These are phyloP conservation scores for Cyclophora albipunctata DNA, from an alignment of 2,888 invertebrate species.

Conservation along the genomic window DNA sequence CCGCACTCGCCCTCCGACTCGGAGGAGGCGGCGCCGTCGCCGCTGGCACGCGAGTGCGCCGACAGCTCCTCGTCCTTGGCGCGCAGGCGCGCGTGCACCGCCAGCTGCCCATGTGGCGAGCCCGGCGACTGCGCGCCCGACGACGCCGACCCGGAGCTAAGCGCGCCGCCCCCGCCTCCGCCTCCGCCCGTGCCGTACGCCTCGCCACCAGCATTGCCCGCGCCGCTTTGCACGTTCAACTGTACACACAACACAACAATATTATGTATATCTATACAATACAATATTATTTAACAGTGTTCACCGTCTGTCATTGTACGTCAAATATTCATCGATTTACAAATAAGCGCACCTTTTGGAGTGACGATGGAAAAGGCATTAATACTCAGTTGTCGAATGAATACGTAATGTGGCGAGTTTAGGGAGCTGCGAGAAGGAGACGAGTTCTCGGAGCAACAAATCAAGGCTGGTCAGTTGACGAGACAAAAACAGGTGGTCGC, in stretches of 20 bases:
- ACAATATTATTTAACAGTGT: not conserved
- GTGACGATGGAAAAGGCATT: not conserved
- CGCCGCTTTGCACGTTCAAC: conserved; percentile 63
- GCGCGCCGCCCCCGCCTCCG: conserved; percentile 28
- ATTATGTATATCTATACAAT: not conserved
- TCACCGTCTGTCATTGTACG: not conserved
- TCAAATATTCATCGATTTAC: conserved; percentile 2
- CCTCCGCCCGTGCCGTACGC: conserved; percentile 32
- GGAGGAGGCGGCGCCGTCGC: conserved; percentile 71
- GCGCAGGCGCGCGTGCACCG: conserved; percentile 57
- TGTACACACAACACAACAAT: conserved; percentile 22
- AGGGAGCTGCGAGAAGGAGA: not conserved
- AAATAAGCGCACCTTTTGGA: no score
- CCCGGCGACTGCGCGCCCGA: conserved; percentile 63
- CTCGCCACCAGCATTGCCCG: conserved; percentile 33
- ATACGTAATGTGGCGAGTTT: not conserved
- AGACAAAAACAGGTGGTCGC: conserved; percentile 4
- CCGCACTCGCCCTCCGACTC: conserved; percentile 66
- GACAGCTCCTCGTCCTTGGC: conserved; percentile 80
- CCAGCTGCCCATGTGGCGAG: conserved; percentile 48
- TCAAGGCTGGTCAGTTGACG: not conserved
- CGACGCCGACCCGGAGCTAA: conserved; percentile 61
- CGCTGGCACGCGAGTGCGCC: conserved; percentile 76
- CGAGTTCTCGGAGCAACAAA: not conserved
- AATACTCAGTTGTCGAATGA: not conserved